Evolutionary conservation across 92 coral and sea anemone species (phyloP).

Genomic region (Parazoanthus darwini): DNA sequence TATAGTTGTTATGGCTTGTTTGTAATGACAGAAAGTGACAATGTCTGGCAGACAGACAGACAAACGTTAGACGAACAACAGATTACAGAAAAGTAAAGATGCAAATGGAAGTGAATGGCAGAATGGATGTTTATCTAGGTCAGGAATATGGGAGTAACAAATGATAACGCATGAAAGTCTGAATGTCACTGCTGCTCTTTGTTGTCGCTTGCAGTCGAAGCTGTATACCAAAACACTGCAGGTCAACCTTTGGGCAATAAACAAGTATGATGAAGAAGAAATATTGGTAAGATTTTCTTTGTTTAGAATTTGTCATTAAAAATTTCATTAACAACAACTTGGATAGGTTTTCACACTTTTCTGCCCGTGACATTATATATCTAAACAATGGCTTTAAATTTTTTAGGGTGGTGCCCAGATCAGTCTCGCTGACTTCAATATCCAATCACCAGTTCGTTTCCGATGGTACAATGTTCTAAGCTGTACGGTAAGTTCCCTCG

Average conservation of each 20-base stretch:
- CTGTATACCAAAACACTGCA: conserved; percentile 78
- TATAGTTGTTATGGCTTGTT: neutral
- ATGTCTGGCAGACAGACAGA: neutral
- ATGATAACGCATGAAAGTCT: neutral
- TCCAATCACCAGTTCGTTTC: conserved; percentile 81
- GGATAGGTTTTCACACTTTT: neutral
- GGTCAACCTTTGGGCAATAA: conserved; percentile 73
- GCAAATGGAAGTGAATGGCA: no score
- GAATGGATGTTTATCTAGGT: no score
- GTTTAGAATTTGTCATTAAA: neutral
- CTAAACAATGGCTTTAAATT: neutral
- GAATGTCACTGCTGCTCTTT: neutral
- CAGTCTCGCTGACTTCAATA: conserved; percentile 86
- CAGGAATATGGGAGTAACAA: no score
- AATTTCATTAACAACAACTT: no score
- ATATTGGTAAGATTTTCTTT: conserved; percentile 66
- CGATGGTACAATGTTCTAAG: conserved; percentile 92
- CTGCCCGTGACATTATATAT: neutral
- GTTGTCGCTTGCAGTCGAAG: conserved; percentile 60
- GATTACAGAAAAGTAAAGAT: neutral
- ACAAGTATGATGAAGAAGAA: conserved; percentile 71
- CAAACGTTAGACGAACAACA: neutral
- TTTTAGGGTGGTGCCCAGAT: conserved; percentile 89
- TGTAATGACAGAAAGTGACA: neutral
- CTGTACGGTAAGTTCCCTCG: conserved; percentile 68